Evolutionary conservation across 2,797 vertebrate species (phyloP).

Genomic region (Pempheris klunzingeri): DNA sequence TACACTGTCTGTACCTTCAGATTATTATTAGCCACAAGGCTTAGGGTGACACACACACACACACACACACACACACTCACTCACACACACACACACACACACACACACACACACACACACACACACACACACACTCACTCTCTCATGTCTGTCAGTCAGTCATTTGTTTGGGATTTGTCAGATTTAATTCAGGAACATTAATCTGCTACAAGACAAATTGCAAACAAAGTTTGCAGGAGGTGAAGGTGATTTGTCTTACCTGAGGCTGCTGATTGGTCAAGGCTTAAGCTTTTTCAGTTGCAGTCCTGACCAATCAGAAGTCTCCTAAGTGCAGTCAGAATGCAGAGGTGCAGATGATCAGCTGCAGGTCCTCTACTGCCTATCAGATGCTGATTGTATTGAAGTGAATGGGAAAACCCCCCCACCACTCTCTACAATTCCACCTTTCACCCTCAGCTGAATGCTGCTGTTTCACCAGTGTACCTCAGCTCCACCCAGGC

Average conservation of each 20-base stretch:
- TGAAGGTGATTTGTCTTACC: conserved; percentile 15
- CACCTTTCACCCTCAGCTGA: background rate
- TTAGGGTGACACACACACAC: conserved; percentile 34
- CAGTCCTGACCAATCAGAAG: background rate
- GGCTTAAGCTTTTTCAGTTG: background rate
- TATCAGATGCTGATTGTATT: background rate
- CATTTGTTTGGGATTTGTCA: conserved; percentile 67
- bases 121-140: conserved; percentile 22
- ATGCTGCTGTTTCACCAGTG: background rate
- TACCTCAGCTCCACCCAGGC: background rate
- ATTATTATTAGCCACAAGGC: conserved; percentile 54
- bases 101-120: conserved; percentile 18
- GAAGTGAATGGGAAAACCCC: background rate
- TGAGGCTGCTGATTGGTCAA: conserved; percentile 8
- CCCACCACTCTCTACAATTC: background rate
- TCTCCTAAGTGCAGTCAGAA: background rate
- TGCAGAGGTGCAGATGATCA: too few species aligned
- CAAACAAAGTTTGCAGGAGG: conserved; percentile 23
- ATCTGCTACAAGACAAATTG: conserved; percentile 34
- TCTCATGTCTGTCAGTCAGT: conserved; percentile 41
- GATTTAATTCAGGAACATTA: conserved; percentile 58
- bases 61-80: conserved; percentile 1
- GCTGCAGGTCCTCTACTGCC: background rate
- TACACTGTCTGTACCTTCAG: conserved; percentile 49
- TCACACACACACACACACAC: conserved; percentile 3